Conservation (phyloP, 1,140 invertebrate genomes). For the Ladona fulva region DNA sequence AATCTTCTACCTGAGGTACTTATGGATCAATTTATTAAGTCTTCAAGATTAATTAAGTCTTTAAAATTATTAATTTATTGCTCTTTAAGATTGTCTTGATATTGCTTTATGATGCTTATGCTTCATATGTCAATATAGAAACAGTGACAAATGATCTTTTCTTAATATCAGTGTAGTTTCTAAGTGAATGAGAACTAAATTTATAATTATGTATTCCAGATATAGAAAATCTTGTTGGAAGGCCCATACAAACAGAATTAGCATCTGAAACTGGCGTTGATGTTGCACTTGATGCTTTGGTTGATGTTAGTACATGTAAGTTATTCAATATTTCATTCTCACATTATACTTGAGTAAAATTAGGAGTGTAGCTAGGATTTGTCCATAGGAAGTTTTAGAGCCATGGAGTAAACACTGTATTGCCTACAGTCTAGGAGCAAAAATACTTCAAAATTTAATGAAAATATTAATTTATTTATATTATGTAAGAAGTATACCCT, state of each 20-base stretch:
- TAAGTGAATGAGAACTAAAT: not conserved
- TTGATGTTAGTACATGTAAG: conserved; percentile 51
- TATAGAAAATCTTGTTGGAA: conserved; percentile 52
- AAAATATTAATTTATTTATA: too few species aligned
- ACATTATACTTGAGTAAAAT: too few species aligned
- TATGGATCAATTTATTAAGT: too few species aligned
- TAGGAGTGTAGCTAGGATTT: too few species aligned
- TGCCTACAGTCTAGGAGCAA: too few species aligned
- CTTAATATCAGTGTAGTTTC: not conserved
- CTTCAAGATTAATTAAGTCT: not conserved
- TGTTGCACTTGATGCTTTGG: conserved; percentile 47
- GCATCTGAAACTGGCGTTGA: conserved; percentile 55
- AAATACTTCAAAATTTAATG: too few species aligned
- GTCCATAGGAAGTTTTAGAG: too few species aligned
- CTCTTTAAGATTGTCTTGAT: not conserved
- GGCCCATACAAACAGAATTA: conserved; percentile 52
- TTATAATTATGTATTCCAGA: conserved; percentile 38
- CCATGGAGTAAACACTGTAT: too few species aligned
- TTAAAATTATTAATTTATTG: not conserved
- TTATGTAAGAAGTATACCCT: too few species aligned
- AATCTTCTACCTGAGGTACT: too few species aligned
- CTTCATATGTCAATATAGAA: not conserved
- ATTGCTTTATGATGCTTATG: not conserved
- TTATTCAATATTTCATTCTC: too few species aligned
- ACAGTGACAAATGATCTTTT: not conserved